These are phyloP conservation scores for Acrocera orbiculus DNA, from an alignment of 2,888 invertebrate genomes.

Conservation along the genomic window DNA sequence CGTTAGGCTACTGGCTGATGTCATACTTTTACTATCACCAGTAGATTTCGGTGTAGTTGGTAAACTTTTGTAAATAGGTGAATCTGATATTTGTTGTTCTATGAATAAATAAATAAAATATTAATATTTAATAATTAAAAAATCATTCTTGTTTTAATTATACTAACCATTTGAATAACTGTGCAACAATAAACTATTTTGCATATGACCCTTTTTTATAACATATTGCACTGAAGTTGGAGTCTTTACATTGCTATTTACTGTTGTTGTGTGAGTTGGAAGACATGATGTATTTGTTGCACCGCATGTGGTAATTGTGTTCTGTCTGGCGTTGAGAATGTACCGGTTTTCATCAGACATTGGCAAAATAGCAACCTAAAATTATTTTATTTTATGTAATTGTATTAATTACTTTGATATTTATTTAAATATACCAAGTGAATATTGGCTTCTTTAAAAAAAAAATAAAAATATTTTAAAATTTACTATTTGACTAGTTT, in stretches of 20 bases:
- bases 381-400: not conserved
- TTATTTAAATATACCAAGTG: too few species aligned
- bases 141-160: not conserved
- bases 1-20: not conserved
- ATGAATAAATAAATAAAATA: not conserved
- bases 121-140: not conserved
- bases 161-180: constrained; percentile 13
- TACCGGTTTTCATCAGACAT: constrained; percentile 14
- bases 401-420: too few species aligned
- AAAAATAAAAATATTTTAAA: too few species aligned
- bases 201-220: constrained; percentile 19
- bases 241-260: constrained; percentile 7
- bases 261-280: constrained; percentile 5
- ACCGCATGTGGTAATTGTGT: constrained; percentile 3
- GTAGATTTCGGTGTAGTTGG: constrained; percentile 30
- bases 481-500: too few species aligned
- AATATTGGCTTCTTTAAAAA: too few species aligned
- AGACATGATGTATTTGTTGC: constrained; percentile 3
- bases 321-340: constrained; percentile 9
- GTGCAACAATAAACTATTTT: constrained; percentile 13
- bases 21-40: constrained; percentile 4
- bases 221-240: constrained; percentile 21
- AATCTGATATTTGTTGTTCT: constrained; percentile 18
- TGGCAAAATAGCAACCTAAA: constrained; percentile 15
- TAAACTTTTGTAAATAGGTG: constrained; percentile 25